These are phyloP conservation scores for Venturia canescens DNA, from an alignment of 1,140 invertebrate species.

Conservation along the genomic window DNA sequence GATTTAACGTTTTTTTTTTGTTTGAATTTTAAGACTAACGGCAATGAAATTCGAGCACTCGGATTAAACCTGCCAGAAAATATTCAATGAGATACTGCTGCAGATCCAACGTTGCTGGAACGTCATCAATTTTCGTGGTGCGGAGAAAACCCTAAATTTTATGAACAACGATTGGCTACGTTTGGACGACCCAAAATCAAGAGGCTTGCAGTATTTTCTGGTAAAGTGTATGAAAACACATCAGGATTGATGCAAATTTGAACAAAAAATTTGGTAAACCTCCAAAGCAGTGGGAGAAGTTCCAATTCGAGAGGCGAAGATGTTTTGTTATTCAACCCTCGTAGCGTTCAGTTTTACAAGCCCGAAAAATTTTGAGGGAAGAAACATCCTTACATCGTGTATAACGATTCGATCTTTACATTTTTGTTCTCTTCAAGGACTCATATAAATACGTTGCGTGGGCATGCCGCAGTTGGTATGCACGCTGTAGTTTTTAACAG, in stretches of 20 bases:
- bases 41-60: too few species aligned
- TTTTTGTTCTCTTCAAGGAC: conserved; percentile 52
- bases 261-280: not conserved
- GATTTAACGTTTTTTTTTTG: too few species aligned
- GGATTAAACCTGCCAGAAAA: too few species aligned
- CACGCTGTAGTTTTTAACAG: conserved; percentile 54
- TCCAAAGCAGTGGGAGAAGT: not conserved
- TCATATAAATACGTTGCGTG: conserved; percentile 27
- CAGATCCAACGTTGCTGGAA: too few species aligned
- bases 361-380: conserved; percentile 39
- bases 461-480: not conserved
- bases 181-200: not conserved
- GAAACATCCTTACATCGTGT: conserved; percentile 44
- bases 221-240: not conserved
- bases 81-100: too few species aligned
- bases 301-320: not conserved
- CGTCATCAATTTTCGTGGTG: too few species aligned
- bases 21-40: too few species aligned
- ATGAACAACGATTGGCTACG: not conserved
- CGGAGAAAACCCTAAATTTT: not conserved
- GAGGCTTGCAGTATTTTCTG: not conserved
- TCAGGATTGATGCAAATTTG: not conserved
- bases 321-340: conserved; percentile 25
- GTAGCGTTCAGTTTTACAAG: conserved; percentile 1
- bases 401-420: conserved; percentile 42